Percentiles rank a stretch among this genome's conserved stretches.
Evolutionary conservation across 2,113 vertebrate genomes (phyloP).

Genomic region (Peromyscus californicus): DNA sequence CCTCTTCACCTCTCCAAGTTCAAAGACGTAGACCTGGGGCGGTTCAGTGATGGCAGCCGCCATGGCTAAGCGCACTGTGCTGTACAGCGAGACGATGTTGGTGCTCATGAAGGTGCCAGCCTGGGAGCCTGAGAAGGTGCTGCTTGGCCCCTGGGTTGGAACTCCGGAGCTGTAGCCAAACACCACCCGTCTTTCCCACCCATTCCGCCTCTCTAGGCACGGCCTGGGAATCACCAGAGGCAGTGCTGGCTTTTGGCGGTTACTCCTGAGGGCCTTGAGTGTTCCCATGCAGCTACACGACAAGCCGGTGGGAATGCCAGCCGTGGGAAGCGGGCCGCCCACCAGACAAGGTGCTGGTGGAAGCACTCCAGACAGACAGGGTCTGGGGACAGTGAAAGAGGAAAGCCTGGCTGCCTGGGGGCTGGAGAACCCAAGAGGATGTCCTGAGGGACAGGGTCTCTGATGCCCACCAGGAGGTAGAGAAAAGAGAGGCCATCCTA

Average conservation of each 20-base stretch:
- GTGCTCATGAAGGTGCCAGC: fast-evolving
- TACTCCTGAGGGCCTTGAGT: not conserved
- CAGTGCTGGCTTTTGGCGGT: fast-evolving
- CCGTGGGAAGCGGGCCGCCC: not conserved
- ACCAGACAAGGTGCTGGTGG: not conserved
- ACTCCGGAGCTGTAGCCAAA: not conserved
- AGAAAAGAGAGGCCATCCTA: not conserved
- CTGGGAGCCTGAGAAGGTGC: not conserved
- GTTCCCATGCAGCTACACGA: fast-evolving
- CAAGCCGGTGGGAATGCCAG: not conserved
- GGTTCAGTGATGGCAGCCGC: fast-evolving
- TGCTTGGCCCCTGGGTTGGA: not conserved
- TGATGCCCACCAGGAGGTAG: not conserved
- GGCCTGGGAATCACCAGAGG: not conserved
- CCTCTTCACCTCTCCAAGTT: not conserved
- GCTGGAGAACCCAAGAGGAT: not conserved
- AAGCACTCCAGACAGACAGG: not conserved
- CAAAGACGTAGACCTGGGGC: not conserved
- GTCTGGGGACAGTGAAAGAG: not conserved
- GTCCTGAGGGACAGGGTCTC: not conserved
- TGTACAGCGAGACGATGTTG: fast-evolving
- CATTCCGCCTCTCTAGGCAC: not conserved
- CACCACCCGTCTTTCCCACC: too few species aligned
- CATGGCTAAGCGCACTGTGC: fast-evolving
- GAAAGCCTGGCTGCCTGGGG: not conserved